Conservation (phyloP, 2,113 vertebrate species). For the Tautogolabrus adspersus region DNA sequence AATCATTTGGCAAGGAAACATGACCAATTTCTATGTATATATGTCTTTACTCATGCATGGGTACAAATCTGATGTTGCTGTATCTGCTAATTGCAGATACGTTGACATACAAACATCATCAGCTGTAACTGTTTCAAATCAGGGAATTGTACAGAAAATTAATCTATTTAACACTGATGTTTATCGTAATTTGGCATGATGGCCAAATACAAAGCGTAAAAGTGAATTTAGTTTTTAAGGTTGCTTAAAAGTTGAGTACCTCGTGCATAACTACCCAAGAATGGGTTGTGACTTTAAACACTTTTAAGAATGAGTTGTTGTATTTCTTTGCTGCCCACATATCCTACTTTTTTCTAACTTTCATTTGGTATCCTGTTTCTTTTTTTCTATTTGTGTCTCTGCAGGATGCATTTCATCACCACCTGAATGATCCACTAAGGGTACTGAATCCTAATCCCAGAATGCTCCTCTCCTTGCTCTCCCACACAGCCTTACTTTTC, state of each 20-base stretch:
- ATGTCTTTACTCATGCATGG: too few relatives aligned
- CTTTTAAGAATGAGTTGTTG: constrained; percentile 5
- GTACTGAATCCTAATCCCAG: constrained; percentile 24
- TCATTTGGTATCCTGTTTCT: constrained; percentile 15
- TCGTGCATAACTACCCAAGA: background rate
- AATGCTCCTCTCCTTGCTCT: constrained; percentile 37
- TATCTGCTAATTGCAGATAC: too few relatives aligned
- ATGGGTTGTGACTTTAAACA: background rate
- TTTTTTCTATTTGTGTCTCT: constrained; percentile 18
- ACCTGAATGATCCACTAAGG: constrained; percentile 30
- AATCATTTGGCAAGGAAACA: too few relatives aligned
- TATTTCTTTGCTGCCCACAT: background rate
- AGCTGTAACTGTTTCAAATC: too few relatives aligned
- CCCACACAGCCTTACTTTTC: constrained; percentile 46
- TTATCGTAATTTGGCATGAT: background rate
- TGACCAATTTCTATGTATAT: too few relatives aligned
- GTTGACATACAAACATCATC: too few relatives aligned
- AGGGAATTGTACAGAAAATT: too few relatives aligned
- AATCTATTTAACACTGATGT: too few relatives aligned
- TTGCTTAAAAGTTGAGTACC: background rate
- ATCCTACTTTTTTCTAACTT: constrained; percentile 12
- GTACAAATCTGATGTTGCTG: too few relatives aligned
- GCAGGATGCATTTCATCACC: constrained; percentile 36
- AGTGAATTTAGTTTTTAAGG: background rate
- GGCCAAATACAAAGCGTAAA: background rate